These are phyloP conservation scores for Leptonema lineaticorne DNA, from an alignment of 1,140 invertebrate species.

Conservation along the genomic window DNA sequence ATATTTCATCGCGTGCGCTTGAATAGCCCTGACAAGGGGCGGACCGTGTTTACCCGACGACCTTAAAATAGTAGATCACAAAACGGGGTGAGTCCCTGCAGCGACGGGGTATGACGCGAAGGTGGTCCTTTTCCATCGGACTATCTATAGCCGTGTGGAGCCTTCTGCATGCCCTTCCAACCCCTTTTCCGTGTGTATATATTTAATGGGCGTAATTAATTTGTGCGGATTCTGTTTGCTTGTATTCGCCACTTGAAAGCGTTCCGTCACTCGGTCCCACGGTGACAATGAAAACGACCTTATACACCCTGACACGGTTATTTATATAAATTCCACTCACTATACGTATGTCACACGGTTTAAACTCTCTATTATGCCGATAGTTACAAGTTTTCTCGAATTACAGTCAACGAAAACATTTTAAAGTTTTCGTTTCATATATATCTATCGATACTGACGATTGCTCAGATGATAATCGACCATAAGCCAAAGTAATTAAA, in stretches of 20 bases:
- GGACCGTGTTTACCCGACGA: conserved; percentile 1
- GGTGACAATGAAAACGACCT: background rate
- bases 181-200: conserved; percentile 22
- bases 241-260: conserved; percentile 23
- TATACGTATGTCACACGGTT: no score
- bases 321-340: no score
- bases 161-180: background rate
- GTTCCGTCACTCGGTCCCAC: conserved; percentile 4
- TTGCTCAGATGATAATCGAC: no score
- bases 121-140: no score
- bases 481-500: no score
- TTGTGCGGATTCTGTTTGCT: conserved; percentile 33
- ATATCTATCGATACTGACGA: no score
- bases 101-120: background rate
- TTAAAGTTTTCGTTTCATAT: no score
- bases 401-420: no score
- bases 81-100: background rate
- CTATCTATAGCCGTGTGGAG: conserved; percentile 7
- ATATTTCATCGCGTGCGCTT: conserved; percentile 10
- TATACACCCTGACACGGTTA: background rate
- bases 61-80: conserved; percentile 20
- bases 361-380: no score
- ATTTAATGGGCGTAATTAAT: conserved; percentile 39
- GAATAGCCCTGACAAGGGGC: background rate
- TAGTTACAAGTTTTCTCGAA: no score